Evolutionary conservation across 2,888 invertebrate genomes (phyloP), one percentile per base, ranked within the genome.

Genomic region (Phalera bucephala): DNA sequence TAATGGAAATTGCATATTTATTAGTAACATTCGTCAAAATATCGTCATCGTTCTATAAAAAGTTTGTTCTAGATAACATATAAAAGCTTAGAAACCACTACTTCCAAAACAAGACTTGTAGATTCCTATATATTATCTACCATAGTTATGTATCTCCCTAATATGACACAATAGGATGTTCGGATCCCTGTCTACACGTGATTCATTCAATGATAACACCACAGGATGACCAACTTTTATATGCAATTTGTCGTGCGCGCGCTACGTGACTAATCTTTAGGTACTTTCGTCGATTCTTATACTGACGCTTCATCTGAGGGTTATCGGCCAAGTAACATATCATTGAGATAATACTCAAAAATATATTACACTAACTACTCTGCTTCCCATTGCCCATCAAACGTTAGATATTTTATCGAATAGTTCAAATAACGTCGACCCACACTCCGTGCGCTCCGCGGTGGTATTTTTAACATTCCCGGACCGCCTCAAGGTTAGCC

Each of bases 391-490:
- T 43, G 40, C 40, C 52, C 43, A 49, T 47, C 34, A 32, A 45
- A 48, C 40, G 40, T 43, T 51, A 48, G 37, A 48, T 51, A 53
- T n/a, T 65, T 69, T 62, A 72, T 78, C 61, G 64, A 72, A 76
- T 73, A 72, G 64, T 75, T 71, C 58, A 58, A 69, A 72, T 74
- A 61, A 33, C 52, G 46, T 41, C 52, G 68, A 57, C 60, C 59
- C 63, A 68, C 72, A 67, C 69, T 47, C 70, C 65, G 75, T 69
- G 65, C 64, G 74, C 62, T 62, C 64, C 72, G 75, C 79, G 72
- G 72, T 64, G 85, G 86, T 89, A 89, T 88, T 88, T 89, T 87
- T 89, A 89, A 89, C 89, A 88, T 88, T 87, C 88, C 83, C 88
- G 78, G 86, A 82, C 79, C 85, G 83, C 74, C 80, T 80, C 88